Percentiles rank a stretch among this genome's conserved stretches.
Evolutionary conservation across 1,140 invertebrate genomes (phyloP).

Genomic region (Euwallacea fornicatus): DNA sequence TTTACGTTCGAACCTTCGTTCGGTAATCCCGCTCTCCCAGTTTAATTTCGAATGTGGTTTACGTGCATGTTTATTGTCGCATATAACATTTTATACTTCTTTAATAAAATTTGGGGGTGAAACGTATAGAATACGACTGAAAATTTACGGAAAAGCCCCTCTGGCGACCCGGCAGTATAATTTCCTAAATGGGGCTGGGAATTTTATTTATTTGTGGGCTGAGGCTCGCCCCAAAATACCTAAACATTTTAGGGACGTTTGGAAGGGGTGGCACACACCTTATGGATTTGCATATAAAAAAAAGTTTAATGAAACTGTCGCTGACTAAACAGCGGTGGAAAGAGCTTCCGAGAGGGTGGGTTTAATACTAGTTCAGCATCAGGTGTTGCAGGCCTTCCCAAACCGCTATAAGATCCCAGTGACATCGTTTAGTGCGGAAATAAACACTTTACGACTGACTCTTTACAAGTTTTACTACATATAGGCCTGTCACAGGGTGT

Average conservation of each 20-base stretch:
- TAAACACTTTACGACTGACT: slow-evolving; percentile 40
- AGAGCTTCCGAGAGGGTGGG: not conserved
- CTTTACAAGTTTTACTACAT: slow-evolving; percentile 32
- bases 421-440: slow-evolving; percentile 31
- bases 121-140: slow-evolving; percentile 32
- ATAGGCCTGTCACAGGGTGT: slow-evolving; percentile 27
- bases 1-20: slow-evolving; percentile 33
- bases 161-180: slow-evolving; percentile 33
- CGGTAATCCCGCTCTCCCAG: slow-evolving; percentile 37
- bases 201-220: slow-evolving; percentile 33
- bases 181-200: slow-evolving; percentile 34
- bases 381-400: slow-evolving; percentile 13
- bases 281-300: not conserved
- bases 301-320: not conserved
- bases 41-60: slow-evolving; percentile 41
- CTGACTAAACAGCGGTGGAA: not conserved
- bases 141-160: slow-evolving; percentile 34
- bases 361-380: slow-evolving; percentile 14
- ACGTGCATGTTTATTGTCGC: slow-evolving; percentile 41
- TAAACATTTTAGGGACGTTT: slow-evolving; percentile 4
- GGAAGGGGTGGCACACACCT: not conserved
- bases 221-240: slow-evolving; percentile 26
- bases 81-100: slow-evolving; percentile 41
- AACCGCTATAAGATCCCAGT: slow-evolving; percentile 12
- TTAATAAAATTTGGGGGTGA: slow-evolving; percentile 38